These are phyloP conservation scores for Eumeta japonica DNA, from an alignment of 1,140 invertebrate genomes.

Conservation along the genomic window DNA sequence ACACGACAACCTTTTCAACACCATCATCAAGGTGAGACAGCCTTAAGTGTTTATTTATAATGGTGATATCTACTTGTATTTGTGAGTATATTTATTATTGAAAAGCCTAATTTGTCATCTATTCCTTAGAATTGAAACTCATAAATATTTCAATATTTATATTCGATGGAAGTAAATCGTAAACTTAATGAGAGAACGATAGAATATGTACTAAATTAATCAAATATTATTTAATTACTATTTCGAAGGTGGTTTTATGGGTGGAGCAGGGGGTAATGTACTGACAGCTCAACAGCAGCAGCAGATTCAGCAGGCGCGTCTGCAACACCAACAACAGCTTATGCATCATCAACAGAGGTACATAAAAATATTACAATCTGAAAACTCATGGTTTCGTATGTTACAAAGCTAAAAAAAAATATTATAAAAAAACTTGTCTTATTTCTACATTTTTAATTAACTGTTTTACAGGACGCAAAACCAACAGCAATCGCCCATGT, in stretches of 20 bases:
- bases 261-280: conserved; percentile 18
- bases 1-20: conserved; percentile 67
- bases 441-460: too few relatives aligned
- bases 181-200: too few relatives aligned
- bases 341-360: conserved; percentile 46
- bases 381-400: too few relatives aligned
- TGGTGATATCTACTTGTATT: conserved; percentile 8
- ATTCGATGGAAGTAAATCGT: conserved; percentile 8
- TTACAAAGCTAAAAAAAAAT: too few relatives aligned
- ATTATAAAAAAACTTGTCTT: too few relatives aligned
- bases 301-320: conserved; percentile 55
- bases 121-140: too few relatives aligned
- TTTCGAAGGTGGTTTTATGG: conserved; percentile 35
- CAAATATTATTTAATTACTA: too few relatives aligned
- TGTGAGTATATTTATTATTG: too few relatives aligned
- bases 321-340: conserved; percentile 41
- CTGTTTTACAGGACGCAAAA: conserved; percentile 46
- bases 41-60: conserved; percentile 9
- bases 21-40: conserved; percentile 65
- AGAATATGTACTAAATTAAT: too few relatives aligned
- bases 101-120: too few relatives aligned
- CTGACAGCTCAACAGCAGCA: conserved; percentile 53
- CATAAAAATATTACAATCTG: too few relatives aligned
- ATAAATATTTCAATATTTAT: neutral
- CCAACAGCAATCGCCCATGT: conserved; percentile 62